Evolutionary conservation across 2,113 vertebrate genomes (phyloP).

Genomic region (Muscicapa adusta): DNA sequence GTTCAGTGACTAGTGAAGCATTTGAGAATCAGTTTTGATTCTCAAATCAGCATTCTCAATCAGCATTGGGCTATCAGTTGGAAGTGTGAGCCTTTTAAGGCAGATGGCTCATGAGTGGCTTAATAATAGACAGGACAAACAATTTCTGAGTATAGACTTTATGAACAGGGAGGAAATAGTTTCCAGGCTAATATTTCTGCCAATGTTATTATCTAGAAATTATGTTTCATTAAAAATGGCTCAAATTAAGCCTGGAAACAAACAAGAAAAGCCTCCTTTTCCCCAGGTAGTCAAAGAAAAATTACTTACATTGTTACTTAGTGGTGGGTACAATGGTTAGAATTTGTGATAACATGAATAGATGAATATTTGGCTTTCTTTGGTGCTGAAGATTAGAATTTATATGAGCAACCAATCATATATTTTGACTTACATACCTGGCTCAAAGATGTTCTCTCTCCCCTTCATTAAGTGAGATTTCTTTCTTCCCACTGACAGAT

Average conservation of each 20-base stretch:
- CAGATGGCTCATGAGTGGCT: not conserved
- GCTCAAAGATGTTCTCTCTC: not conserved
- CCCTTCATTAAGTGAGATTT: no score
- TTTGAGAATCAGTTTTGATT: not conserved
- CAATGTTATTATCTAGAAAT: not conserved
- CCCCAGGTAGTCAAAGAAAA: not conserved
- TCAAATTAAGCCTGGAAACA: not conserved
- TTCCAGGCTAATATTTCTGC: not conserved
- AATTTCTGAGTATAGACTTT: not conserved
- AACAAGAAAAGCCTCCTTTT: rapidly evolving
- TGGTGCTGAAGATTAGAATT: not conserved
- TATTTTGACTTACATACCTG: not conserved
- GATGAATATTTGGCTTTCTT: not conserved
- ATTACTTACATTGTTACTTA: not conserved
- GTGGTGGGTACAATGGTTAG: not conserved
- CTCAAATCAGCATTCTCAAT: no score
- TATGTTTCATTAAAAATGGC: not conserved
- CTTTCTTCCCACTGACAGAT: not conserved
- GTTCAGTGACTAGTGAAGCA: not conserved
- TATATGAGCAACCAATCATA: not conserved
- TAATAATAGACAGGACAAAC: not conserved
- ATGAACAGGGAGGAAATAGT: not conserved
- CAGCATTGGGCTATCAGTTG: not conserved
- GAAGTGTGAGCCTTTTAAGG: not conserved
- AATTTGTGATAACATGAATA: not conserved